These are phyloP conservation scores for Sitophilus oryzae DNA, from an alignment of 1,140 invertebrate genomes.

Conservation along the genomic window DNA sequence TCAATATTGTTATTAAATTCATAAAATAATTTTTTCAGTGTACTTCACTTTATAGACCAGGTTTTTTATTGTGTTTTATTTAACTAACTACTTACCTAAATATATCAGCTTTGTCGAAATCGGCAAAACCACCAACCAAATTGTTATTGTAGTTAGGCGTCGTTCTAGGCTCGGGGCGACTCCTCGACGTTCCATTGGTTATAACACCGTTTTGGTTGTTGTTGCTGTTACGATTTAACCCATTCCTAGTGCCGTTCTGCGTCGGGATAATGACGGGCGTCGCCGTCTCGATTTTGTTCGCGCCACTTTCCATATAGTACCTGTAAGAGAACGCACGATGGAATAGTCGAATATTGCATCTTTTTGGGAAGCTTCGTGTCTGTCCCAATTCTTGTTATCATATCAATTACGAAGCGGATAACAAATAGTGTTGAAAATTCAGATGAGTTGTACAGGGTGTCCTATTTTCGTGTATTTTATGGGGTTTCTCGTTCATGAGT, in stretches of 20 bases:
- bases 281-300: constrained; percentile 39
- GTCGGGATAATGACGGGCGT: constrained; percentile 12
- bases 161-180: constrained; percentile 29
- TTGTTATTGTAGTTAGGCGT: constrained; percentile 23
- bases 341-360: no score
- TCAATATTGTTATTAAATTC: no score
- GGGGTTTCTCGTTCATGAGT: no score
- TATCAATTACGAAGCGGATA: no score
- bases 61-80: background rate
- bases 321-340: constrained; percentile 26
- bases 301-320: constrained; percentile 62
- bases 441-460: no score
- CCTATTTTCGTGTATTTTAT: no score
- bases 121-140: constrained; percentile 47
- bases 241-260: constrained; percentile 10
- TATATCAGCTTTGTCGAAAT: constrained; percentile 56
- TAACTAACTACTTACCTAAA: constrained; percentile 41
- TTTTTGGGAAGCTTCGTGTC: no score
- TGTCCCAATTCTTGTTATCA: no score
- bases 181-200: constrained; percentile 23
- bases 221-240: constrained; percentile 3
- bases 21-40: no score
- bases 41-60: no score
- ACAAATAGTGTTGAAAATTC: no score
- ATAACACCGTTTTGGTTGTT: constrained; percentile 14